Base-by-base conservation (phyloP, 2,888 invertebrate genomes). In the Drosophila robusta region DNA sequence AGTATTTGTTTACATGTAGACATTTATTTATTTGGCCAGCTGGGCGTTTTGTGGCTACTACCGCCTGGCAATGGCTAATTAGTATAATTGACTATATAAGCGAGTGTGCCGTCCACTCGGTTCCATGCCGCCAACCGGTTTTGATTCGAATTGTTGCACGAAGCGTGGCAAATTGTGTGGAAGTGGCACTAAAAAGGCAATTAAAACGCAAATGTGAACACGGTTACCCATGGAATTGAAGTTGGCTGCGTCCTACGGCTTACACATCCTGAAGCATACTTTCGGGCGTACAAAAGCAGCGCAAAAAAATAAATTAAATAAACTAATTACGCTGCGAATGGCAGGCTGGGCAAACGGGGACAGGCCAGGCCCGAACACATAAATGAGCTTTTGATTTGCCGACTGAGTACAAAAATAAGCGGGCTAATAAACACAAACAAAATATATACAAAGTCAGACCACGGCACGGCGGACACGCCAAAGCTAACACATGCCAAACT, bases 161-260 rank as follows among this genome's bases (percentile, higher is more conserved):
- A 79, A 86, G 85, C 85, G 82, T 87, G 82, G 82, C 84, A 85
- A 89, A 89, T 84, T 89, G 87, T 81, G 71, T 89, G 89, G 85
- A 89, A 80, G 89, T 87, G 89, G 76, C 89, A 78, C 84, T 86
- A 82, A 82, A 89, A 89, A 84, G 90, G 89, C 87, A 87, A 89
- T 89, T 89, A 87, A 89, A 89, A 80, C 73, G 73, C 79, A 87
- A 89, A 82, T 65, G 72, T 67, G 69, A 67, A 69, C 67, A 57
- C 57, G 61, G 71, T 29, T 62, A 52, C 45, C 52, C 65, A 55
- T 71, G 58, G 61, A 56, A 76, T 57, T 61, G 66, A 69, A 79
- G 60, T 46, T 45, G 32, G 24, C 52, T 39, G 22, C 47, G 63
- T 51, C 47, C 55, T 36, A 16, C 60, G 57, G 60, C 24, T 70